Evolutionary conservation across 37 sponge, comb jelly and placozoan genomes (phyloP), one percentile per base, ranked within the genome.

Genomic region (Hexactinellida sp.): DNA sequence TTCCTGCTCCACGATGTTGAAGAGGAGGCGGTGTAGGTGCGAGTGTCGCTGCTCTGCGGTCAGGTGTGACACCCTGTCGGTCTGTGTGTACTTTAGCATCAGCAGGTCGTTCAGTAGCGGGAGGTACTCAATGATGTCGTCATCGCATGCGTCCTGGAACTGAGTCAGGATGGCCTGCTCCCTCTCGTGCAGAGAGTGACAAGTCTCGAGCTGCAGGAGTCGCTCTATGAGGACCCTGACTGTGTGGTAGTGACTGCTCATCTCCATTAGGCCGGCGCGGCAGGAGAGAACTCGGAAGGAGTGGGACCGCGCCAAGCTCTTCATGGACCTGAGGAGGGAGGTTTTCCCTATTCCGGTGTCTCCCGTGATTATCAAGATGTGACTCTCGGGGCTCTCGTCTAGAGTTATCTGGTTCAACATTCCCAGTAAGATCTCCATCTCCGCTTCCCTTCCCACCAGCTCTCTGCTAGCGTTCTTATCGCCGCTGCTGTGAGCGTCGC

Each of bases 41-140:
- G 54, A 63, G 24, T 83, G 82, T 34, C 90, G 38, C 55, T 90
- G 86, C 16, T 85, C 84, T 24, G 83, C 55, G 1, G 85, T 55
- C 88, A 94, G 83, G 39, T 88, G 85, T 0, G 52, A 24, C 0
- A 91, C 92, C n/a, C 41, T 54, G 25, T 37, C 39, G 10, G 92
- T 91, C 52, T 92, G 94, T 54, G 91, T 90, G 85, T 90, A 90
- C 90, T 93, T 83, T 1, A 94, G 39, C 30, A 87, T 84, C 3
- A 94, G 86, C 0, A 94, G 54, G 82, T 94, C 94, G 71, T 94
- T 94, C 54, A 94, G 88, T 0, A 94, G 85, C 32, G 94, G 94
- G 25, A 94, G 84, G 76, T 83, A 24, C 16, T 90, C 82, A 37
- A 54, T 86, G 84, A 86, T 86, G 9, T 88, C 82, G 1, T 88